Base-by-base conservation (phyloP, 2,797 vertebrate species). In the Siniperca obscura region DNA sequence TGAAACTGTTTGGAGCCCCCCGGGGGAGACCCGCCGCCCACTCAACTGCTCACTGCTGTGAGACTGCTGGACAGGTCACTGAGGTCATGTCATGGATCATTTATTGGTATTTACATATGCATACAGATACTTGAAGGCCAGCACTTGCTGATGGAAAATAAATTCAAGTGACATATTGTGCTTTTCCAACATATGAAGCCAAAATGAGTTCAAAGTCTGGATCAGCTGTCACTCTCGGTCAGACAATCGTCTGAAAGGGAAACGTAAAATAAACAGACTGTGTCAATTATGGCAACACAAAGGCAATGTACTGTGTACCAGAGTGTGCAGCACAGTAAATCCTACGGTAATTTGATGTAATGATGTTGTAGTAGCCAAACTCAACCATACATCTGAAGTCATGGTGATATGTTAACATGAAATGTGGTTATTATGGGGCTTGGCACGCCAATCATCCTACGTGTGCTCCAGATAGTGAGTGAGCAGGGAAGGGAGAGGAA, bases 381-480 rank as follows among this genome's bases (percentile, higher is more conserved):
- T 55, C 22, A 53, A 27, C 21, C 17, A 46, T n/a, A 59, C 19
- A 40, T 13, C 61, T 9, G 12, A 48, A 76, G 76, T 3, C 34
- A 36, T 14, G 4, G 34, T 50, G 14, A 74, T 27, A 38, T 46
- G 52, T 53, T 50, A 38, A 64, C 34, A 76, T 27, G 22, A 70
- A 42, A 67, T 61, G 50, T 59, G 30, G 16, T 61, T 56, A 68
- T 64, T 44, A 56, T 25, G 21, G 19, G 14, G 5, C 11, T 59
- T 59, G 30, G 59, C 46, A 60, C n/a, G 53, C 81, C 17, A 14
- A 11, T 64, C 38, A n/a, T 46, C 65, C 94, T 97, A 97, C 94
- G 95, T 95, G 81, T 99, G 95, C 86, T 97, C 97, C 60, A 99
- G 93, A 90, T 97, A 99, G 84, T 96, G 94, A 89, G 97, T 97